Evolutionary conservation across 2,113 vertebrate genomes (phyloP), one percentile per base, ranked within the genome.

Genomic region (Ellobius talpinus): DNA sequence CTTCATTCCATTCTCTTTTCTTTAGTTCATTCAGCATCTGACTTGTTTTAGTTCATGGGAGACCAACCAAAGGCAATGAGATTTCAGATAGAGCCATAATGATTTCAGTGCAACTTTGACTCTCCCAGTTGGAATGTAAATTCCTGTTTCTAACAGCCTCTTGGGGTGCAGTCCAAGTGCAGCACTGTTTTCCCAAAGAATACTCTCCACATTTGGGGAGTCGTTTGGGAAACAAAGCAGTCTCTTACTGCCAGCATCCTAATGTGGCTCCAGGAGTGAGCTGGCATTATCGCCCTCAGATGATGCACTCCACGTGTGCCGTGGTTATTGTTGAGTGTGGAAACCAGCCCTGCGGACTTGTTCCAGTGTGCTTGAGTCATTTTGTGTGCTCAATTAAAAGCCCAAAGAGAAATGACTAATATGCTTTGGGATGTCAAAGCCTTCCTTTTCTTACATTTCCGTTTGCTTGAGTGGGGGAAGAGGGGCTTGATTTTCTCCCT

Each of bases 311-410:
- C 61, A 66, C 58, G 58, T 81, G 55, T 89, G 72, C 73, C 92
- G 55, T 31, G 65, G 84, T 96, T 90, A 79, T 87, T 63, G 12
- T 86, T 26, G 72, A 87, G 8, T 89, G 7, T 95, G 47, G 87
- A 96, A 97, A 42, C 66, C 50, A 96, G 89, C 95, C 92, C 93
- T 47, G 61, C 91, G 93, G 95, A 86, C 73, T 95, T 92, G 73
- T 94, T 95, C 86, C 19, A 24, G 39, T 79, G 55, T 87, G 55
- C 73, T 91, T 78, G 63, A 77, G 39, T 96, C 89, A 79, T 91
- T 95, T 89, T 92, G 73, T 96, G 68, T 97, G 94, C 89, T 97
- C 86, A 91, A 24, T 97, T 96, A 97, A 96, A 95, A 92, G 86
- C 76, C 9, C 3, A 95, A 97, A 95, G 66, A 91, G 94, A 97